Evolutionary conservation across 2,888 invertebrate genomes (phyloP).

Genomic region (Blastobasis adustella): DNA sequence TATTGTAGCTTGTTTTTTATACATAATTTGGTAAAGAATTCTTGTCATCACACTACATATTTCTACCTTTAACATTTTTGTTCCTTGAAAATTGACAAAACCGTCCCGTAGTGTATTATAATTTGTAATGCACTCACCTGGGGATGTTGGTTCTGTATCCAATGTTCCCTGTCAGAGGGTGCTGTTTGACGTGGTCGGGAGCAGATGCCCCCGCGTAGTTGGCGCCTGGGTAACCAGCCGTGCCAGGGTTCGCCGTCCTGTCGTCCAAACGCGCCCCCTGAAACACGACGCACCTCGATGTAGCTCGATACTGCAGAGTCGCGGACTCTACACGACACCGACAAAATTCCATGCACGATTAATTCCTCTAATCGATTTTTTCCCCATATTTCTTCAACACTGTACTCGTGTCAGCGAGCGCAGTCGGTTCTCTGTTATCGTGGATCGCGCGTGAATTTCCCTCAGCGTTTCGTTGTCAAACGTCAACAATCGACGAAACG

Average conservation of each 20-base stretch:
- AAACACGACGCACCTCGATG: constrained; percentile 59
- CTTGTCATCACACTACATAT: too few relatives aligned
- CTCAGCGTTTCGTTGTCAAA: constrained; percentile 37
- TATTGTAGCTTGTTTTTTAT: too few relatives aligned
- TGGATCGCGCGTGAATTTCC: constrained; percentile 48
- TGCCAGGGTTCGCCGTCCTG: constrained; percentile 80
- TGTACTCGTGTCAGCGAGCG: constrained; percentile 37
- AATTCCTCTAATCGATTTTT: constrained; percentile 13
- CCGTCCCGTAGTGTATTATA: too few relatives aligned
- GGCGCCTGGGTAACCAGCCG: constrained; percentile 74
- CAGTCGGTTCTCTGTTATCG: constrained; percentile 46
- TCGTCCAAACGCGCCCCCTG: constrained; percentile 81
- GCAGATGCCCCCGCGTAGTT: constrained; percentile 62
- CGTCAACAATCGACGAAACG: constrained; percentile 58
- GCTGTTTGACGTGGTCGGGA: constrained; percentile 67
- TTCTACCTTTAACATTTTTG: too few relatives aligned
- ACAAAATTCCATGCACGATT: constrained; percentile 15
- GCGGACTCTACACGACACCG: constrained; percentile 20
- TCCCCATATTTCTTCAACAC: constrained; percentile 21
- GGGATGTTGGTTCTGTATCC: constrained; percentile 78
- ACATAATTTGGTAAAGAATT: too few relatives aligned
- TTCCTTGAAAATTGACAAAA: too few relatives aligned
- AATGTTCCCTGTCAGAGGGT: constrained; percentile 67
- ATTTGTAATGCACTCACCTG: constrained; percentile 67
- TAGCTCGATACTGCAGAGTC: constrained; percentile 20